Conservation (phyloP, 2,797 vertebrate species). For the Danionella dracula region DNA sequence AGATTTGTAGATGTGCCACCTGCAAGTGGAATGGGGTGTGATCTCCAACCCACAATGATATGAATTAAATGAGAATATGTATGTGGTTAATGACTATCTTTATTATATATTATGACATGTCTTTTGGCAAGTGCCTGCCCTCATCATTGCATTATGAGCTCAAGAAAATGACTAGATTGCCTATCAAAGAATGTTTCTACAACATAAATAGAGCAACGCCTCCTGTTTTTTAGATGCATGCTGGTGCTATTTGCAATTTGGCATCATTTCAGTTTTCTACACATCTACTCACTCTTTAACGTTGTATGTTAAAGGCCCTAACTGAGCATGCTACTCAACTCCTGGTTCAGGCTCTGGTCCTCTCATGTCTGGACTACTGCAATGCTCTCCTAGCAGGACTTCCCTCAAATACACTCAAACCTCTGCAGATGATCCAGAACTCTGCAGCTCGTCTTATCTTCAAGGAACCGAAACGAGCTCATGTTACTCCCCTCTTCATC, state of each 20-base stretch:
- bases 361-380: too few species aligned
- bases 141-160: slow-evolving; percentile 25
- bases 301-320: too few species aligned
- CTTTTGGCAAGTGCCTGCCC: slow-evolving; percentile 12
- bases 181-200: background rate
- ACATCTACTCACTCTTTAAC: slow-evolving; percentile 16
- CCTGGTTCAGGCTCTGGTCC: too few species aligned
- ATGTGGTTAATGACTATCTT: slow-evolving; percentile 26
- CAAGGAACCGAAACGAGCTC: too few species aligned
- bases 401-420: too few species aligned
- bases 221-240: background rate
- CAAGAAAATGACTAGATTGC: background rate
- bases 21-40: slow-evolving; percentile 17
- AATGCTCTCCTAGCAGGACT: too few species aligned
- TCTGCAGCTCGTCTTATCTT: too few species aligned
- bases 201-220: background rate
- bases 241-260: background rate
- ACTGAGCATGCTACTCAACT: too few species aligned
- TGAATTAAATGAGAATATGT: slow-evolving; percentile 27
- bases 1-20: slow-evolving; percentile 29
- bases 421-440: too few species aligned
- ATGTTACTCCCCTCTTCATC: too few species aligned
- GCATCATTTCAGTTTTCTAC: background rate
- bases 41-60: slow-evolving; percentile 26
- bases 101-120: slow-evolving; percentile 23